Conservation (phyloP, 1,140 invertebrate genomes). For the Periplaneta americana region DNA sequence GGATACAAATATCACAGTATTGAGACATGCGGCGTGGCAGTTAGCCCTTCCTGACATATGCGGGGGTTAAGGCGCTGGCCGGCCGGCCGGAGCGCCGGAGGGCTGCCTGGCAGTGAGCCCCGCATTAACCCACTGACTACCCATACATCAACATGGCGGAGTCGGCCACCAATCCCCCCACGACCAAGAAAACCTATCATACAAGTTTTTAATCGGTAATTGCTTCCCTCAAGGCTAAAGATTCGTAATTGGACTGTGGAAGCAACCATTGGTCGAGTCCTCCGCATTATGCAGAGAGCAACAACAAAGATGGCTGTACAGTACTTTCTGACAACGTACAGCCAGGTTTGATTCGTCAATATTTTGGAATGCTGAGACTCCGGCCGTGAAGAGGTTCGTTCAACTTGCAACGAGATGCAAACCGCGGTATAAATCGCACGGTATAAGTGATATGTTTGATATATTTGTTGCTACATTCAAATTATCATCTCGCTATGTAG, state of each 20-base stretch:
- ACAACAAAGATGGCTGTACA: not conserved
- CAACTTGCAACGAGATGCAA: not conserved
- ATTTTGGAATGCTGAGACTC: not conserved
- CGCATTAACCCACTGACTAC: not conserved
- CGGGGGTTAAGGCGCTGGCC: too few species aligned
- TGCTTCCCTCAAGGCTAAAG: not conserved
- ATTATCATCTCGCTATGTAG: not conserved
- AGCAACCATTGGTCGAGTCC: not conserved
- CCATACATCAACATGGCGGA: not conserved
- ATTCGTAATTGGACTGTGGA: not conserved
- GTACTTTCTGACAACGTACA: not conserved
- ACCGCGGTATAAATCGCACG: not conserved
- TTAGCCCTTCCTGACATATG: too few species aligned
- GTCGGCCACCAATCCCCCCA: not conserved
- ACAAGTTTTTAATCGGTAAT: not conserved
- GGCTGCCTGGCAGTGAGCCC: not conserved
- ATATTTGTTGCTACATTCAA: not conserved
- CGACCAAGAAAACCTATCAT: not conserved
- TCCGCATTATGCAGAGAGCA: not conserved
- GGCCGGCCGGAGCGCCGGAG: not conserved
- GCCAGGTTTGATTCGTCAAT: not conserved
- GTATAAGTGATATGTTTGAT: not conserved
- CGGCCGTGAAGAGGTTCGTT: not conserved
- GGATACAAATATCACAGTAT: too few species aligned
- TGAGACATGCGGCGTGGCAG: too few species aligned